Conservation (phyloP, 2,888 invertebrate species). For the Pollenia amentaria region DNA sequence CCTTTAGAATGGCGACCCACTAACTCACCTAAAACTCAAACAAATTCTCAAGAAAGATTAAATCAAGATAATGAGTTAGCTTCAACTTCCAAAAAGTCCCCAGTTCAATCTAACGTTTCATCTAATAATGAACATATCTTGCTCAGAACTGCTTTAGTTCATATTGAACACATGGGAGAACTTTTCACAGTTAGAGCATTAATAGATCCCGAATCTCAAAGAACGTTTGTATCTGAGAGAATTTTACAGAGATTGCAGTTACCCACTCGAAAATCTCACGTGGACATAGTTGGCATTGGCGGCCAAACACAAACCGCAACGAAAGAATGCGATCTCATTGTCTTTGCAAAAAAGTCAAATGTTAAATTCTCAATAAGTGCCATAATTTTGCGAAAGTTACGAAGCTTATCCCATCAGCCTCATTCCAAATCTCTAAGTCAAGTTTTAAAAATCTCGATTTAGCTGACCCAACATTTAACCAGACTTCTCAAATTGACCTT, state of each 20-base stretch:
- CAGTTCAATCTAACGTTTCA: not conserved
- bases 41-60: too few relatives aligned
- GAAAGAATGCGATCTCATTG: too few relatives aligned
- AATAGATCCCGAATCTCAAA: too few relatives aligned
- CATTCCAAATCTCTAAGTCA: conserved; percentile 8
- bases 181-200: too few relatives aligned
- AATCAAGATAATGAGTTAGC: not conserved
- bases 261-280: too few relatives aligned
- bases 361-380: not conserved
- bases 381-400: conserved; percentile 21
- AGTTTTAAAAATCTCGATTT: not conserved
- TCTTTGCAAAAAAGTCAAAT: too few relatives aligned
- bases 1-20: not conserved
- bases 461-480: conserved; percentile 17
- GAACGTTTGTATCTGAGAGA: too few relatives aligned
- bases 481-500: conserved; percentile 3
- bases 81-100: not conserved
- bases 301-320: too few relatives aligned
- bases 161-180: too few relatives aligned
- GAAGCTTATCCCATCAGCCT: not conserved
- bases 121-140: not conserved
- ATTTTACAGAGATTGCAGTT: too few relatives aligned
- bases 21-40: not conserved
- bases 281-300: too few relatives aligned
- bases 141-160: not conserved